These are phyloP conservation scores for Masnerella sp. DNA, from an alignment of 2,888 invertebrate species.

Conservation along the genomic window DNA sequence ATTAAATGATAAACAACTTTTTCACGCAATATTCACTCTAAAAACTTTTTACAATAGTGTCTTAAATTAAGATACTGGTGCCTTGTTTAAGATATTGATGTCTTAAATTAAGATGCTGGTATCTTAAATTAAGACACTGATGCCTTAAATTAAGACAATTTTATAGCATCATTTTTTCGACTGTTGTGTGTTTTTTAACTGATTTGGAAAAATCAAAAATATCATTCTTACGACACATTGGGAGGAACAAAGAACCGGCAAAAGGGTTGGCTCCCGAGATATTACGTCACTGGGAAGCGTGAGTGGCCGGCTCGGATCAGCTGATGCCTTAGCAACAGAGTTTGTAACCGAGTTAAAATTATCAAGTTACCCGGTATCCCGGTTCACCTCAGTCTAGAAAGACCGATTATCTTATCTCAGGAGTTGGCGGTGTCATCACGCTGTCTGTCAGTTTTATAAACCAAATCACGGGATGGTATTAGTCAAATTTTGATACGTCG, in stretches of 20 bases:
- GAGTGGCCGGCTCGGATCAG: conserved; percentile 70
- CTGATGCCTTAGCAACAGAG: conserved; percentile 77
- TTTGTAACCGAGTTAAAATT: conserved; percentile 71
- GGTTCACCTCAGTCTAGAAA: conserved; percentile 46
- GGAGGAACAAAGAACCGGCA: conserved; percentile 18
- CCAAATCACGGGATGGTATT: conserved; percentile 28
- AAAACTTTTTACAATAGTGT: too few relatives aligned
- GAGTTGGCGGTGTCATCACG: conserved; percentile 30
- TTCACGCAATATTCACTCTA: too few relatives aligned
- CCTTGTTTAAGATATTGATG: too few relatives aligned
- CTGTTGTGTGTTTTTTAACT: not conserved
- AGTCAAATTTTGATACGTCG: conserved; percentile 25
- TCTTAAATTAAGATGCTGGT: too few relatives aligned
- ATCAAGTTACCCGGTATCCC: conserved; percentile 59
- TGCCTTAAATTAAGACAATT: too few relatives aligned
- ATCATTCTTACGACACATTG: too few relatives aligned
- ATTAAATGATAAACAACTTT: too few relatives aligned
- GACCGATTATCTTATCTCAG: conserved; percentile 40
- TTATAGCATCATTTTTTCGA: not conserved
- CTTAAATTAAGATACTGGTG: too few relatives aligned
- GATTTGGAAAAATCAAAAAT: not conserved
- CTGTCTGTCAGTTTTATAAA: conserved; percentile 36
- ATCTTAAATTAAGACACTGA: too few relatives aligned
- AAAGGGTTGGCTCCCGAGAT: conserved; percentile 20
- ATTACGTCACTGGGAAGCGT: conserved; percentile 54